phyloP scores from a whole-genome alignment of 2,113 vertebrate genomes.

The Epinephelus cyanopodus region DNA sequence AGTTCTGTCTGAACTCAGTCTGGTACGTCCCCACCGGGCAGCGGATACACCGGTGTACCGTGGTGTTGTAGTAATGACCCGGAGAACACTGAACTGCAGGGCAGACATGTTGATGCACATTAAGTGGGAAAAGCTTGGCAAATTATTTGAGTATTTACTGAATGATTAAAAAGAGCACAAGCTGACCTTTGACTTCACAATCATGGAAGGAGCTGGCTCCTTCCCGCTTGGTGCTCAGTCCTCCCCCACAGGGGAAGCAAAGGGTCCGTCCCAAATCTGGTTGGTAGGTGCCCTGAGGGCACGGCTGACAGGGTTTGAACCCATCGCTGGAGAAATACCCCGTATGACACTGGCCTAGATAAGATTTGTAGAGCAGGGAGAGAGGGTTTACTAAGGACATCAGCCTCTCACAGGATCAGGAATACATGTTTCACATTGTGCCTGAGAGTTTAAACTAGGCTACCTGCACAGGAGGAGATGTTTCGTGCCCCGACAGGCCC shows the following conservation, averaged over 20 bases:
- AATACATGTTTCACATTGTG: not conserved
- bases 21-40: slow-evolving; percentile 95
- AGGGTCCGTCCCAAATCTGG: slow-evolving; percentile 92
- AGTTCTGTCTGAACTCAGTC: slow-evolving; percentile 96
- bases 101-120: slow-evolving; percentile 21
- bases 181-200: slow-evolving; percentile 95
- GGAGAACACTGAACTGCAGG: slow-evolving; percentile 94
- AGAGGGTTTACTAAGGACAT: not conserved
- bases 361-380: slow-evolving; percentile 18
- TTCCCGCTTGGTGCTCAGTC: slow-evolving; percentile 92
- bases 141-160: not conserved
- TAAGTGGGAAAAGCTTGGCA: not conserved
- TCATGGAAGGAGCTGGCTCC: slow-evolving; percentile 95
- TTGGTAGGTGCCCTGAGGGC: slow-evolving; percentile 93
- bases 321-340: slow-evolving; percentile 93
- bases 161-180: not conserved
- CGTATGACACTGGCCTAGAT: slow-evolving; percentile 92
- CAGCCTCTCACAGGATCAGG: not conserved
- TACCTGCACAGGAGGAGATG: slow-evolving; percentile 94
- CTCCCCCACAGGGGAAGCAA: slow-evolving; percentile 95
- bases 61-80: slow-evolving; percentile 97
- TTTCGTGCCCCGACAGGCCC: slow-evolving; percentile 92
- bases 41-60: slow-evolving; percentile 95
- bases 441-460: not conserved
- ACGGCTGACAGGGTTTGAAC: slow-evolving; percentile 94